Conservation (phyloP, 2,797 vertebrate species). For the Siniperca obscura region DNA sequence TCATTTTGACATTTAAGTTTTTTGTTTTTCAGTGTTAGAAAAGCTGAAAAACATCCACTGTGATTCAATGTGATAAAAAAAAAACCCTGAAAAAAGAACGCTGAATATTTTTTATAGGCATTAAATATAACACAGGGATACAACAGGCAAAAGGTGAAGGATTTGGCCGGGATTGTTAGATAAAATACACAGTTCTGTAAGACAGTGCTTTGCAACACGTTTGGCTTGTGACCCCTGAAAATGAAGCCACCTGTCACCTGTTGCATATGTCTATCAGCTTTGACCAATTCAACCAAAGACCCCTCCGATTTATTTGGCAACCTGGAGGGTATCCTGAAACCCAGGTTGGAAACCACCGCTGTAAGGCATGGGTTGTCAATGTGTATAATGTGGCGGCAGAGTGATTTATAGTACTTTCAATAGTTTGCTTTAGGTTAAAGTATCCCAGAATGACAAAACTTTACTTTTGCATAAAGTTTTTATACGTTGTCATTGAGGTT, state of each 20-base stretch:
- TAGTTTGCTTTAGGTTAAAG: neutral
- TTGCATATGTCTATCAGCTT: neutral
- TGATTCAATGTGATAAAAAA: neutral
- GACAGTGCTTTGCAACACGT: neutral
- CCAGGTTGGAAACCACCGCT: neutral
- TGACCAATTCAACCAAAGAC: neutral
- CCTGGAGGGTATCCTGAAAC: neutral
- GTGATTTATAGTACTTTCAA: too few relatives aligned
- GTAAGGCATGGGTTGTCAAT: neutral
- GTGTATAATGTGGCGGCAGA: neutral
- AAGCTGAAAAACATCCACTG: neutral
- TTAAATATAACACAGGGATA: neutral
- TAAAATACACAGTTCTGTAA: conserved; percentile 6
- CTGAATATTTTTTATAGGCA: neutral
- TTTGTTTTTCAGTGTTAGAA: neutral
- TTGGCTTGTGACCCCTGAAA: neutral
- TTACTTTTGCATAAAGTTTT: neutral
- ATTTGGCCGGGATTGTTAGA: neutral
- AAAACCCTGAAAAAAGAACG: neutral
- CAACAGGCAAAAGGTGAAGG: neutral
- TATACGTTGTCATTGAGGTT: neutral
- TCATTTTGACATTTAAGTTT: neutral
- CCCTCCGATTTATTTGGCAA: neutral
- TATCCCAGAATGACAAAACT: neutral
- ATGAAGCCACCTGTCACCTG: neutral